Base-by-base conservation (phyloP, 2,113 vertebrate genomes). In the Salvelinus sp. region DNA sequence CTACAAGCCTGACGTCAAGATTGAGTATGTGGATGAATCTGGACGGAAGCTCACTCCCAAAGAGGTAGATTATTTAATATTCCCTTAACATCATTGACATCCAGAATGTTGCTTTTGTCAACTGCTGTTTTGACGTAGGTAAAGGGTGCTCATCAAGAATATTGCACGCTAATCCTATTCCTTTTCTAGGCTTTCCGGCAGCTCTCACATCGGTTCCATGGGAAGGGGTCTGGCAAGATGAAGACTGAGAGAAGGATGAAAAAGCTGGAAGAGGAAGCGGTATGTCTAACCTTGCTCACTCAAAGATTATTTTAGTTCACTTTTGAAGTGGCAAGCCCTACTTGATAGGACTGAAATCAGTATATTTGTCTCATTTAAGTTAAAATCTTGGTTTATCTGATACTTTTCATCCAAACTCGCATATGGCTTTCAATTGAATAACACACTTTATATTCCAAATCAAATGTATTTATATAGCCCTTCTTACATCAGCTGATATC, bases 181-280 rank as follows among this genome's bases (percentile, higher is more conserved):
- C 18, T 23, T 14, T 47, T 18, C 64, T 75, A 95, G 94, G 96
- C 97, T 0, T 98, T 97, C 92, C 91, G 96, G 44, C 97, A 98
- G 86, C 93, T 98, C 2, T 97, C 97, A 0, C 97, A 97, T 81
- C 92, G 95, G 60, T 97, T 98, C 93, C 92, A 97, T 0, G 96
- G 96, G 0, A 98, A 97, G 74, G 96, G 96, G 6, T 97, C 96
- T 0, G 95, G 96, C 80, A 97, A 97, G 91, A 97, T 98, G 95
- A 98, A 97, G 87, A 97, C 96, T 0, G 96, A 97, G 85, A 92
- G 93, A 76, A 93, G 97, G 76, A 96, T 97, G 96, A 98, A 98
- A 86, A 98, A 98, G 85, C 87, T 96, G 63, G 96, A 97, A 1
- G 96, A 94, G 79, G 97, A 97, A 80, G 95, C 95, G 3, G 94